Conservation (phyloP, 2,888 invertebrate genomes). For the Drosophila fulvimacula region DNA sequence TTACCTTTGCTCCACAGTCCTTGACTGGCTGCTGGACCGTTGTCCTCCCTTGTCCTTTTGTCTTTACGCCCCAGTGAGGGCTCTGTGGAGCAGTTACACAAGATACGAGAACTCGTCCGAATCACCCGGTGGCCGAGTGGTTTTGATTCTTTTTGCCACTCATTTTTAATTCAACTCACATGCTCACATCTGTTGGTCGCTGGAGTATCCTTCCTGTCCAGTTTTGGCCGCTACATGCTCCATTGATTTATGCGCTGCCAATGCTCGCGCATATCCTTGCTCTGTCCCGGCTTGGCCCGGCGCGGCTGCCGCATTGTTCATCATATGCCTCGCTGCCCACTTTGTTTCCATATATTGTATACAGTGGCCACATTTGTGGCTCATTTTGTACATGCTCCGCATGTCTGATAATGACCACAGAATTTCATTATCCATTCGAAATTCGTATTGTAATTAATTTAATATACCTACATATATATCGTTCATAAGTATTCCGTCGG, state of each 20-base stretch:
- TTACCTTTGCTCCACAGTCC: slow-evolving; percentile 62
- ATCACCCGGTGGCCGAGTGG: slow-evolving; percentile 33
- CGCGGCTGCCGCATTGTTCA: slow-evolving; percentile 58
- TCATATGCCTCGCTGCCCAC: slow-evolving; percentile 67
- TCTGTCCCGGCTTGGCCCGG: no score
- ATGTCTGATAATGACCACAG: slow-evolving; percentile 77
- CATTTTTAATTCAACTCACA: slow-evolving; percentile 79
- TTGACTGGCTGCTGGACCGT: slow-evolving; percentile 47
- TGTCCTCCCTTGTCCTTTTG: slow-evolving; percentile 49
- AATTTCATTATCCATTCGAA: slow-evolving; percentile 77
- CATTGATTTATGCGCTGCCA: slow-evolving; percentile 73
- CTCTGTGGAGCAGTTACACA: slow-evolving; percentile 28
- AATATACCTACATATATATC: slow-evolving; percentile 37
- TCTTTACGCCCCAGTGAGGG: slow-evolving; percentile 74
- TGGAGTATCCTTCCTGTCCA: slow-evolving; percentile 61
- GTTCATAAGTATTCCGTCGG: slow-evolving; percentile 24
- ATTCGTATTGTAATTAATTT: slow-evolving; percentile 78
- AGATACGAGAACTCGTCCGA: slow-evolving; percentile 2
- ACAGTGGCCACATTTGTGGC: slow-evolving; percentile 79
- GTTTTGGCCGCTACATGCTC: slow-evolving; percentile 53
- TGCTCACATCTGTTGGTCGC: slow-evolving; percentile 71
- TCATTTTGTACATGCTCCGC: slow-evolving; percentile 69
- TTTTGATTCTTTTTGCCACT: slow-evolving; percentile 56
- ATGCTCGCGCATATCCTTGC: slow-evolving; percentile 39
- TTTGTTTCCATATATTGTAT: slow-evolving; percentile 67